A percentile compares a stretch with the other conserved stretches of the same genome.
Conservation (phyloP, 2,888 invertebrate genomes). For the Bhutanitis thaidina region DNA sequence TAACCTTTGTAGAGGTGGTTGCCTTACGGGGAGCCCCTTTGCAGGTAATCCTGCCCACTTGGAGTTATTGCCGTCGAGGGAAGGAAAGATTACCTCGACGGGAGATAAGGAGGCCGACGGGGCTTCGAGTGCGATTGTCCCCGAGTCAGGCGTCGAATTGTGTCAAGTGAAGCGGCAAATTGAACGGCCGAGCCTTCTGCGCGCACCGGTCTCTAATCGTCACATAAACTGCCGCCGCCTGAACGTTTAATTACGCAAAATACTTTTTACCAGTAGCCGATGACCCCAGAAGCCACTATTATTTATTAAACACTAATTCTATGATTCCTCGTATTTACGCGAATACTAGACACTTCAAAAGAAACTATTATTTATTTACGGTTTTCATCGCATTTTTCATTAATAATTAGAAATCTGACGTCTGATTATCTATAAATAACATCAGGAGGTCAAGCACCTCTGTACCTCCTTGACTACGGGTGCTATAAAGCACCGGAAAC, state of each 20-base stretch:
- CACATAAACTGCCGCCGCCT: conserved; percentile 72
- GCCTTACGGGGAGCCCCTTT: conserved; percentile 72
- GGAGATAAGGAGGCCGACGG: conserved; percentile 79
- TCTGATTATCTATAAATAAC: too few relatives aligned
- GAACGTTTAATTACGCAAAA: conserved; percentile 72
- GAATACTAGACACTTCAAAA: too few relatives aligned
- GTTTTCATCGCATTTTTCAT: too few relatives aligned
- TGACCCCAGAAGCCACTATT: conserved; percentile 5
- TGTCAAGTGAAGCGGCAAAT: conserved; percentile 80
- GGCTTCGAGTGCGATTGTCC: conserved; percentile 79
- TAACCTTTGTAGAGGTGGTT: conserved; percentile 74
- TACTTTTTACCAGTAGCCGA: conserved; percentile 46
- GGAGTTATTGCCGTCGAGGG: conserved; percentile 79
- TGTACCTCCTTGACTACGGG: too few relatives aligned
- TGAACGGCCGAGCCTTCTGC: conserved; percentile 78
- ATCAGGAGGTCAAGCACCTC: too few relatives aligned
- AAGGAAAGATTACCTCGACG: conserved; percentile 79
- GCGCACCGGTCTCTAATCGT: conserved; percentile 74
- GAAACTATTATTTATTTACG: too few relatives aligned
- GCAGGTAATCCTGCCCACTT: conserved; percentile 80
- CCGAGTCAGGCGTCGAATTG: conserved; percentile 80
- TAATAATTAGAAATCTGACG: too few relatives aligned
- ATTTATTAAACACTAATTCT: too few relatives aligned
- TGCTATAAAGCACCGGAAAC: too few relatives aligned
- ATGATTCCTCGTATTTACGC: too few relatives aligned